phyloP scores from a whole-genome alignment of 2,113 vertebrate species.

The Uria lomvia region DNA sequence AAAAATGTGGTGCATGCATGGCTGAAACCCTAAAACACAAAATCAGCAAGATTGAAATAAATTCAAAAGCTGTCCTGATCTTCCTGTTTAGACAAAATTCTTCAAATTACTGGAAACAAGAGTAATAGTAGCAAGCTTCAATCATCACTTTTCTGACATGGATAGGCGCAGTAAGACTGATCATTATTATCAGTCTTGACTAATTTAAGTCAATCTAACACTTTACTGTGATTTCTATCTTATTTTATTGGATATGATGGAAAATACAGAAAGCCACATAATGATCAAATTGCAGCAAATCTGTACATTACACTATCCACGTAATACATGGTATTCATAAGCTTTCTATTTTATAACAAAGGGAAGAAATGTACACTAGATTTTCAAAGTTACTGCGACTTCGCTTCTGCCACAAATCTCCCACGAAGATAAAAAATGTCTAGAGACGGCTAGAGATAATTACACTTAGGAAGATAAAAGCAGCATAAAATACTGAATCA shows the following conservation, averaged over 20 bases:
- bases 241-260: neutral
- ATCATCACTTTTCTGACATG: neutral
- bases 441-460: neutral
- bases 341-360: neutral
- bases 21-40: neutral
- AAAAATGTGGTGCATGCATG: neutral
- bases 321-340: neutral
- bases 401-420: neutral
- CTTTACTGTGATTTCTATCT: neutral
- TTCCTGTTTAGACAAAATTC: neutral
- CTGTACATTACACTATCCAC: neutral
- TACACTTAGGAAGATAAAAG: neutral
- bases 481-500: neutral
- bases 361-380: neutral
- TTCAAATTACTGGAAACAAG: neutral
- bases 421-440: neutral
- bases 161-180: neutral
- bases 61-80: neutral
- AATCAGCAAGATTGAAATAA: neutral
- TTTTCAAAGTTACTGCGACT: neutral
- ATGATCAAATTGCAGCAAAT: neutral
- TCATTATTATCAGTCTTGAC: neutral
- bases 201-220: slow-evolving; percentile 12
- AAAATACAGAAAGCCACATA: neutral
- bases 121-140: neutral